Conservation (phyloP, 1,140 invertebrate genomes). For the Notospermus geniculatus region DNA sequence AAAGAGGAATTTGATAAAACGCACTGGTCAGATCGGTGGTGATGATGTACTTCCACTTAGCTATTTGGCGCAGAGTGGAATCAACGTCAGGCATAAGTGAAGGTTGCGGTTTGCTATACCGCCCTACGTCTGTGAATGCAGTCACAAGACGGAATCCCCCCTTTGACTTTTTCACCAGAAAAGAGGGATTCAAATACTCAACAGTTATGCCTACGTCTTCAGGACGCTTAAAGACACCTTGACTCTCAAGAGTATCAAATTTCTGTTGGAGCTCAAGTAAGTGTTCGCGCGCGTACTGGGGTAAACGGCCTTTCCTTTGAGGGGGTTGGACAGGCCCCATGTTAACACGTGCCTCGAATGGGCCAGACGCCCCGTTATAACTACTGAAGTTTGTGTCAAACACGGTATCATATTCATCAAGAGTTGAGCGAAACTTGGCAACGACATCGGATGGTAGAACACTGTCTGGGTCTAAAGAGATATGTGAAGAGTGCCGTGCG, state of each 20-base stretch:
- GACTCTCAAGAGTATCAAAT: constrained; percentile 25
- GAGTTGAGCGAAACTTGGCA: constrained; percentile 14
- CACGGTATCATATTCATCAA: constrained; percentile 18
- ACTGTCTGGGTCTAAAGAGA: constrained; percentile 28
- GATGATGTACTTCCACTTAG: constrained; percentile 24
- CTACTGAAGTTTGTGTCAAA: constrained; percentile 20
- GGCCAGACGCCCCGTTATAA: constrained; percentile 26
- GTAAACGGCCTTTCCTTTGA: constrained; percentile 29
- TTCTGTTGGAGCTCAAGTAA: constrained; percentile 23
- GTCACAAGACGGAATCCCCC: no score
- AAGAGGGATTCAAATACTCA: constrained; percentile 24
- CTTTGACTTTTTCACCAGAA: no score
- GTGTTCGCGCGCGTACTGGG: constrained; percentile 23
- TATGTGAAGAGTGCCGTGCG: no score
- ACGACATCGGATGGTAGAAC: constrained; percentile 17
- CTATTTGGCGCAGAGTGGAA: constrained; percentile 23
- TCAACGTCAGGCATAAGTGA: constrained; percentile 24
- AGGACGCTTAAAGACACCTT: constrained; percentile 19
- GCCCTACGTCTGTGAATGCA: constrained; percentile 25
- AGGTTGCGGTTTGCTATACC: constrained; percentile 29
- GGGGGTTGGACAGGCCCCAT: constrained; percentile 32
- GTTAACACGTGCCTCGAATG: constrained; percentile 27
- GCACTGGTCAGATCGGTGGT: constrained; percentile 22
- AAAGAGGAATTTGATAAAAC: constrained; percentile 28
- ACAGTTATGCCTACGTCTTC: constrained; percentile 19